Conservation (phyloP, 2,888 invertebrate genomes). For the Halocaridina rubra region DNA sequence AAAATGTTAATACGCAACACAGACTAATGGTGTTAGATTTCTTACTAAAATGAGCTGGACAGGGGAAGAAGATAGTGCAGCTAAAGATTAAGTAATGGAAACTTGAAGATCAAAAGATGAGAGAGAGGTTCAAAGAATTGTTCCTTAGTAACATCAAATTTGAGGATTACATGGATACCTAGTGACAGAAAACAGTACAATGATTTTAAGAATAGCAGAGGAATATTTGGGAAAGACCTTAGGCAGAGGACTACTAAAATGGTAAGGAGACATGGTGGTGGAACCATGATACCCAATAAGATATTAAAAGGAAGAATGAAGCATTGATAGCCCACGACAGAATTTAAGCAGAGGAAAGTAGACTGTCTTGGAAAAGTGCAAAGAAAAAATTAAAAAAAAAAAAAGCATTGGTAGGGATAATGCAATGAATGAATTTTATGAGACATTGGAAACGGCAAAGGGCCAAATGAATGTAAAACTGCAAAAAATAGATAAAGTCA, state of each 20-base stretch:
- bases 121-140: not conserved
- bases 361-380: no score
- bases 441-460: not conserved
- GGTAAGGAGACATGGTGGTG: no score
- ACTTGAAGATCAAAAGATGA: not conserved
- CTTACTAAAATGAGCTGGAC: not conserved
- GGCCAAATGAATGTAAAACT: not conserved
- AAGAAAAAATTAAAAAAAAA: no score
- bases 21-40: not conserved
- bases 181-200: not conserved
- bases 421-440: not conserved
- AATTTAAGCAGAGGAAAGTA: no score
- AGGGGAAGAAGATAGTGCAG: not conserved
- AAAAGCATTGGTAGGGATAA: not conserved
- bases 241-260: no score
- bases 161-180: not conserved
- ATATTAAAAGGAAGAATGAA: no score
- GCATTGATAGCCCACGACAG: no score
- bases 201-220: not conserved
- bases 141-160: not conserved
- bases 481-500: not conserved
- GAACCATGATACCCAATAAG: no score
- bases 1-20: not conserved
- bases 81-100: not conserved
- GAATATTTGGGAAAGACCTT: not conserved